Evolutionary conservation across 1,140 invertebrate genomes (phyloP).

Genomic region (Drosophila orosa): DNA sequence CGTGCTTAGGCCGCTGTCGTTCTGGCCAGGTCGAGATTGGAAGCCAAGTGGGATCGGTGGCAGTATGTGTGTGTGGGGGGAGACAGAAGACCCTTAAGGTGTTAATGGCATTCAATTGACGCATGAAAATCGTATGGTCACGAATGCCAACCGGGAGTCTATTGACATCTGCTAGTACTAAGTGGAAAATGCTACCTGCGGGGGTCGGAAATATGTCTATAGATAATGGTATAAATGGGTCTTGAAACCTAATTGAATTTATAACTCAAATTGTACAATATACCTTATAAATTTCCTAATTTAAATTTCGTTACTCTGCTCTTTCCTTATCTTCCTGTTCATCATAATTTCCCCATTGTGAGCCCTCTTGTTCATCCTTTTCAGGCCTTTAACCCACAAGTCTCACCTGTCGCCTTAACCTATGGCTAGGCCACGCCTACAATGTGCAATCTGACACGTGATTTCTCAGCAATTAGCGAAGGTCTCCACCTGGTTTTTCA

Average conservation of each 20-base stretch:
- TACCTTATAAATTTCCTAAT: neutral
- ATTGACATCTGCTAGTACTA: neutral
- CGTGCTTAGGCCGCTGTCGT: slow-evolving; percentile 23
- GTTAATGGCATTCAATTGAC: slow-evolving; percentile 33
- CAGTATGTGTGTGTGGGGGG: neutral
- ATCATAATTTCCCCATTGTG: neutral
- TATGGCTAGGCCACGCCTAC: slow-evolving; percentile 13
- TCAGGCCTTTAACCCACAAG: neutral
- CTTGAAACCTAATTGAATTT: neutral
- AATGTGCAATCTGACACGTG: slow-evolving; percentile 56
- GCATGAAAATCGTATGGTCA: slow-evolving; percentile 24
- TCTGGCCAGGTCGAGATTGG: slow-evolving; percentile 22
- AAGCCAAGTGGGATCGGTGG: slow-evolving; percentile 16
- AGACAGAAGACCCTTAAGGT: slow-evolving; percentile 16
- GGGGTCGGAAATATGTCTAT: neutral
- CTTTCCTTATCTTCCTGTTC: neutral
- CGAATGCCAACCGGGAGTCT: neutral
- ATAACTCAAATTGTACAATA: neutral
- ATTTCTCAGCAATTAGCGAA: slow-evolving; percentile 68
- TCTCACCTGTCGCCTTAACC: slow-evolving; percentile 31
- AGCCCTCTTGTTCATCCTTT: slow-evolving; percentile 10
- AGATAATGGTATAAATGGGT: neutral
- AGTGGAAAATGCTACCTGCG: neutral
- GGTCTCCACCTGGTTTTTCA: slow-evolving; percentile 20
- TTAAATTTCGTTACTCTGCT: neutral